Evolutionary conservation across 2,113 vertebrate genomes (phyloP), one percentile per base, ranked within the genome.

Genomic region (Dissostichus mawsoni): DNA sequence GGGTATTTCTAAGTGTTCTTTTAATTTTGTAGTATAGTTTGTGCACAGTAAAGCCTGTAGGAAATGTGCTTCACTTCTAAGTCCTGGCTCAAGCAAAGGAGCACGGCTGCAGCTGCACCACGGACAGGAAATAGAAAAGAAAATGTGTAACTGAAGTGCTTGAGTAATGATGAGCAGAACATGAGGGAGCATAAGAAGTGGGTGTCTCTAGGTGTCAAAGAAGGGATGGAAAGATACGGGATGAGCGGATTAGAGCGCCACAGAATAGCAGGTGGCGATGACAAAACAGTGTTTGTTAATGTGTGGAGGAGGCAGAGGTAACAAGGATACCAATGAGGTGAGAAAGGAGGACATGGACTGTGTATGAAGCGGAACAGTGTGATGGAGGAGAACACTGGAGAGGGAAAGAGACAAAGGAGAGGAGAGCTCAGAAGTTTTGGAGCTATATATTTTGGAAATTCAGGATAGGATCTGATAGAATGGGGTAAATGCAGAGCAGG

Each of bases 371-470:
- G 61, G 52, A 74, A 70, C 48, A 50, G 63, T 58, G 33, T 36
- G 57, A 76, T 58, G 29, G 69, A 80, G 77, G 41, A 73, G 57
- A 64, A 78, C 67, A 51, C 57, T 57, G 48, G 44, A 64, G 67
- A 69, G 13, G 51, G 23, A 61, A 51, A 63, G 56, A 77, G 73
- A 69, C 68, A 80, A 74, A 72, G 45, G 62, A 69, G 74, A 65
- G 59, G 64, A 74, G 64, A 59, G 78, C 79, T 87, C 23, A 69
- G 57, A 81, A 51, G 80, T 83, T 87, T 69, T 69, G 25, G 29
- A 80, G 68, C 71, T 74, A 63, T 58, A 76, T 64, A 68, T 61
- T 44, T 33, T 6, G 17, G 45, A 23, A 74, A 77, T 53, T 65
- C 62, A 67, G 73, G 67, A 80, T 67, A 20, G 61, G 76, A 67